A percentile compares a stretch with the other conserved stretches of the same genome.
These are phyloP conservation scores for Rhynchotus rufescens DNA, from an alignment of 2,797 vertebrate genomes.

Conservation along the genomic window DNA sequence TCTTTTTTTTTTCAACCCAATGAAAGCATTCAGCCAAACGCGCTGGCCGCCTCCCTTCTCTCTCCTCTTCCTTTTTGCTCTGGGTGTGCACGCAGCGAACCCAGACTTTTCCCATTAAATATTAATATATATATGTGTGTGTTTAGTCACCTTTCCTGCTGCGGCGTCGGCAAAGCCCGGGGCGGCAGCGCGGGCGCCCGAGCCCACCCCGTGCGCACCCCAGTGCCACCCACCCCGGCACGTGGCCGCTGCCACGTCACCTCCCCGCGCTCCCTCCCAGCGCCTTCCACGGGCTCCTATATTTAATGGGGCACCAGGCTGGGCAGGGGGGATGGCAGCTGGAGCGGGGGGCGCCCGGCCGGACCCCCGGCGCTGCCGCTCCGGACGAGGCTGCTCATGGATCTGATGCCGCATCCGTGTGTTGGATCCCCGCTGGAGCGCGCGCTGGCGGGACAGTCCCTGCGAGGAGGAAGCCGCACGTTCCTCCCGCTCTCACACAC, in stretches of 20 bases:
- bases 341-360: background rate
- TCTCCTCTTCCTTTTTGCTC: background rate
- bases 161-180: background rate
- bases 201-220: too few relatives aligned
- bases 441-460: too few relatives aligned
- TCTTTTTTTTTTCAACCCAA: background rate
- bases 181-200: too few relatives aligned
- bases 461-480: conserved; percentile 43
- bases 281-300: fast-evolving
- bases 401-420: too few relatives aligned
- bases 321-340: background rate
- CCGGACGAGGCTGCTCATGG: too few relatives aligned
- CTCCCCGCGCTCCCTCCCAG: background rate
- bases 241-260: background rate
- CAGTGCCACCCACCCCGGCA: too few relatives aligned
- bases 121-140: background rate
- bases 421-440: too few relatives aligned
- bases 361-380: too few relatives aligned
- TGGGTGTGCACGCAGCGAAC: background rate
- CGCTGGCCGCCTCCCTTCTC: background rate
- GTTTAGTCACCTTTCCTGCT: conserved; percentile 37
- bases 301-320: background rate
- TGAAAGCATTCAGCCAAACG: conserved; percentile 21
- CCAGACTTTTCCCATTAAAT: conserved; percentile 65
- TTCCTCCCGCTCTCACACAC: conserved; percentile 76